Evolutionary conservation across 2,888 invertebrate species (phyloP).

Genomic region (Drosophila basisetae): DNA sequence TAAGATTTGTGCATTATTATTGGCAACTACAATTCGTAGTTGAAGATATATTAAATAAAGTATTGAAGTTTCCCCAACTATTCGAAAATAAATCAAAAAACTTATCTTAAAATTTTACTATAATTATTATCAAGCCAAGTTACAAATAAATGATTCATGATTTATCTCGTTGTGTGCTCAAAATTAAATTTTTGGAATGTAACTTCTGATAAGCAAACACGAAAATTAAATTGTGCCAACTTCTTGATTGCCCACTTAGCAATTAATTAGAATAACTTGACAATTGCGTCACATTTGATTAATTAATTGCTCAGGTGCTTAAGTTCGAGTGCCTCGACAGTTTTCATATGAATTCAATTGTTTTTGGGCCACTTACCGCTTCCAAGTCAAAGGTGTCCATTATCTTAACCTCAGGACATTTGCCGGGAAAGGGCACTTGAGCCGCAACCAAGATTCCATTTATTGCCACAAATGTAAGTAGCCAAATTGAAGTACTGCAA

Average conservation of each 20-base stretch:
- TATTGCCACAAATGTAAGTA: constrained; percentile 48
- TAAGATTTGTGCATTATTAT: neutral
- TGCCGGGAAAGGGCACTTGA: constrained; percentile 88
- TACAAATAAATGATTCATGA: neutral
- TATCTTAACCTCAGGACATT: constrained; percentile 88
- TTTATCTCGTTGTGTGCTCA: neutral
- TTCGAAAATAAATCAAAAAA: neutral
- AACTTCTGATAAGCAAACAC: constrained; percentile 1
- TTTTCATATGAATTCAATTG: neutral
- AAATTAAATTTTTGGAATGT: neutral
- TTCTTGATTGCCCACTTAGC: constrained; percentile 15
- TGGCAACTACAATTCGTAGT: neutral
- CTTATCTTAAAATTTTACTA: neutral
- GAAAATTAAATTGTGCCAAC: constrained; percentile 17
- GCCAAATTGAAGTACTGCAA: constrained; percentile 41
- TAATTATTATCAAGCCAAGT: neutral
- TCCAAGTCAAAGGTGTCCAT: constrained; percentile 87
- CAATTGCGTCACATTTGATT: constrained; percentile 31
- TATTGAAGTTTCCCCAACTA: neutral
- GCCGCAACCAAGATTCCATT: constrained; percentile 68
- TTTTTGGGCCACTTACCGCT: constrained; percentile 79
- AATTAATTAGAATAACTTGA: constrained; percentile 40
- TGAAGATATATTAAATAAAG: neutral
- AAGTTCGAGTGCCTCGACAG: constrained; percentile 9
- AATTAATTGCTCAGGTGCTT: constrained; percentile 20